These are phyloP conservation scores for Trachymyrmex cornetzi DNA, from an alignment of 1,140 invertebrate genomes.

Conservation along the genomic window DNA sequence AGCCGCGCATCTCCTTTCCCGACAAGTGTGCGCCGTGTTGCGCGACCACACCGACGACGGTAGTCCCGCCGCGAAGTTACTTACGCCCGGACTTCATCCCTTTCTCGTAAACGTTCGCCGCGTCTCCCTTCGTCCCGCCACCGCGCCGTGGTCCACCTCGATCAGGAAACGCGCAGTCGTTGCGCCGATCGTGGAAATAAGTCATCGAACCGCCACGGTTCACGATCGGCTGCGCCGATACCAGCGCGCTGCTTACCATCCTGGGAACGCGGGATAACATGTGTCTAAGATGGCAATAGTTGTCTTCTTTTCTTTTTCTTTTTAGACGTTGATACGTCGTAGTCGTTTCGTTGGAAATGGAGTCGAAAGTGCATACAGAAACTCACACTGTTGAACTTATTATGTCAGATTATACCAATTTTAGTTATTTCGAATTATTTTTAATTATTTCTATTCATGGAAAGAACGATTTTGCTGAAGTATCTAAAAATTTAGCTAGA, in stretches of 20 bases:
- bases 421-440: too few relatives aligned
- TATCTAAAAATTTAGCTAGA: too few relatives aligned
- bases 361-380: too few relatives aligned
- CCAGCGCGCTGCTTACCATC: slow-evolving; percentile 34
- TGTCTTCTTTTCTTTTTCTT: background rate
- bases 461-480: too few relatives aligned
- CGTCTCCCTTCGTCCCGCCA: slow-evolving; percentile 7
- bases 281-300: slow-evolving; percentile 59
- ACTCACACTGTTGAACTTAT: too few relatives aligned
- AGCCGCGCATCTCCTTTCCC: slow-evolving; percentile 84
- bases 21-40: slow-evolving; percentile 80
- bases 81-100: slow-evolving; percentile 79
- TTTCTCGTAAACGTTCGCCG: slow-evolving; percentile 72
- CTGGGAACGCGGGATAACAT: slow-evolving; percentile 58
- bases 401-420: too few relatives aligned
- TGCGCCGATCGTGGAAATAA: slow-evolving; percentile 64
- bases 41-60: slow-evolving; percentile 73
- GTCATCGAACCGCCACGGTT: slow-evolving; percentile 67
- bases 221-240: slow-evolving; percentile 60
- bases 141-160: slow-evolving; percentile 32
- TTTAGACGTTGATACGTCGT: background rate
- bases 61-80: slow-evolving; percentile 72
- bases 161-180: slow-evolving; percentile 68
- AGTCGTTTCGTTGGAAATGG: slow-evolving; percentile 3
- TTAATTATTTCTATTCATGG: too few relatives aligned